Evolutionary conservation across 2,113 vertebrate species (phyloP).

Genomic region (Oryzias woworae): DNA sequence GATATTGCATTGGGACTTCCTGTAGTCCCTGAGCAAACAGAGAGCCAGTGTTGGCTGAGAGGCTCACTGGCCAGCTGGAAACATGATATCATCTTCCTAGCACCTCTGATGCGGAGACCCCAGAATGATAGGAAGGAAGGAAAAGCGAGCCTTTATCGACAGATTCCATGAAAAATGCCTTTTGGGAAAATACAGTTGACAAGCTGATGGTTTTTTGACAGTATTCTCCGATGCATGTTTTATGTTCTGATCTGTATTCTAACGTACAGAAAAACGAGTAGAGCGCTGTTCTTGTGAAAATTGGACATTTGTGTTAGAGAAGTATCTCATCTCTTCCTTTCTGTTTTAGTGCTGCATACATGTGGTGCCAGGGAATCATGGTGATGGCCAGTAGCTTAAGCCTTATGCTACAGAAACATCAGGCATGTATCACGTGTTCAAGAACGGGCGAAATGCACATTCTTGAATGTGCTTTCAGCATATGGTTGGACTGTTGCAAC

Average conservation of each 20-base stretch:
- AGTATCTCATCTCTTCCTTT: too few species aligned
- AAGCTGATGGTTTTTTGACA: slow-evolving; percentile 12
- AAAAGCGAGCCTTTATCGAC: slow-evolving; percentile 14
- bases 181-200: slow-evolving; percentile 17
- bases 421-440: too few species aligned
- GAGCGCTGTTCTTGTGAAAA: too few species aligned
- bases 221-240: not conserved
- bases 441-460: too few species aligned
- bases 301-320: too few species aligned
- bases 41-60: slow-evolving; percentile 58
- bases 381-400: too few species aligned
- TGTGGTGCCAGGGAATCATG: too few species aligned
- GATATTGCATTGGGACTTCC: slow-evolving; percentile 78
- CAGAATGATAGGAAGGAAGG: slow-evolving; percentile 8
- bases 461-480: too few species aligned
- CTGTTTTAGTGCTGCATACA: too few species aligned
- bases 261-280: not conserved
- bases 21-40: slow-evolving; percentile 72
- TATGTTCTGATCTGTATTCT: not conserved
- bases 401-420: too few species aligned
- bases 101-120: slow-evolving; percentile 37
- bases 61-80: slow-evolving; percentile 58
- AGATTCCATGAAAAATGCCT: slow-evolving; percentile 17
- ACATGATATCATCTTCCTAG: slow-evolving; percentile 67
- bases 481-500: too few species aligned